Evolutionary conservation across 2,888 invertebrate genomes (phyloP), one percentile per base, ranked within the genome.

Genomic region (Agrochola litura): DNA sequence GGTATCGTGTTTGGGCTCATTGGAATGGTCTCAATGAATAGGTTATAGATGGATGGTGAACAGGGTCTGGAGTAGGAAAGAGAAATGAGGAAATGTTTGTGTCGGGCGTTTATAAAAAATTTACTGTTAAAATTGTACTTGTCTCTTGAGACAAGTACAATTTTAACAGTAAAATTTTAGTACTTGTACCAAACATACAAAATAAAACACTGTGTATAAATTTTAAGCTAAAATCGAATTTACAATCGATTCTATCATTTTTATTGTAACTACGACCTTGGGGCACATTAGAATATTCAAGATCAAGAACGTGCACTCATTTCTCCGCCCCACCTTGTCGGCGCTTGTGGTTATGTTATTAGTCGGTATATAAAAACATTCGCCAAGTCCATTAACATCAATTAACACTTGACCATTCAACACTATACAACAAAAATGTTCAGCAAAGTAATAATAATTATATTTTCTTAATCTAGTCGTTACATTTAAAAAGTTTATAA

Each of bases 351-450:
- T 71, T 68, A 61, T 49, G 60, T 25, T 71, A 60, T 81, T 60
- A 74, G 19, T 73, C 81, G 73, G 83, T 88, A 91, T 90, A 90
- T 83, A 84, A 90, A 91, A 90, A 84, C 85, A 78, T 79, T 77
- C 78, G 81, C 61, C 76, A 30, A 77, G 84, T 79, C 76, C 80
- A 86, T 83, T 83, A 80, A 78, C 87, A 91, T 88, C 90, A 91
- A 90, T 91, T 88, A 89, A 85, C 84, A 76, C 76, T 82, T 76
- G 64, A 75, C 79, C 84, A 84, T 88, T 83, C 75, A 72, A 81
- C 81, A 90, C 70, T 73, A 77, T 43, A 83, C 72, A 76, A 58
- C 70, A 84, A 90, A 88, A 84, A 92, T 92, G 91, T 92, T 92
- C 85, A 88, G 84, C 87, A 92, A 91, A 92, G 92, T 92, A 82